Evolutionary conservation across 1,140 invertebrate genomes (phyloP).

Genomic region (Papilio dardanus): DNA sequence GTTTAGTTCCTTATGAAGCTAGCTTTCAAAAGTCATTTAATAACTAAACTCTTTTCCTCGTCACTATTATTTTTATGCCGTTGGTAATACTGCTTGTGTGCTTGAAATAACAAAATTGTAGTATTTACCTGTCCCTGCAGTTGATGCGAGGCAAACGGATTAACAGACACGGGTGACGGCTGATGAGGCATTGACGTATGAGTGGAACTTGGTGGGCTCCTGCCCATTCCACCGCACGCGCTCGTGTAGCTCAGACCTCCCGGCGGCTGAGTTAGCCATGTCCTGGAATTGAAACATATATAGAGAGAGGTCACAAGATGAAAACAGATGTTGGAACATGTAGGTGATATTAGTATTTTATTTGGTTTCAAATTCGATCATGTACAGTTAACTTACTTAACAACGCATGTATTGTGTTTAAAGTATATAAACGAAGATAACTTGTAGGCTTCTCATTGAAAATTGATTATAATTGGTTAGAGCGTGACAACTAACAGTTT

Average conservation of each 20-base stretch:
- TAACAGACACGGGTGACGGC: constrained; percentile 60
- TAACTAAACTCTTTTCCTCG: no score
- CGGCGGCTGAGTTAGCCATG: constrained; percentile 65
- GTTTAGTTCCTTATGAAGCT: no score
- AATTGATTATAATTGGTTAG: neutral
- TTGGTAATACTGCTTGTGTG: neutral
- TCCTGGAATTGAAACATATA: constrained; percentile 52
- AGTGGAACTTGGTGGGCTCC: constrained; percentile 66
- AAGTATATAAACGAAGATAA: neutral
- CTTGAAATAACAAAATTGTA: neutral
- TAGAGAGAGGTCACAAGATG: neutral
- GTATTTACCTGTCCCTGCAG: constrained; percentile 74
- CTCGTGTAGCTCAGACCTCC: constrained; percentile 60
- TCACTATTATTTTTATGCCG: no score
- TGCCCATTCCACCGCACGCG: constrained; percentile 58
- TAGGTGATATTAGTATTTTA: no score
- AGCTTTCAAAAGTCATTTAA: no score
- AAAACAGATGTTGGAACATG: no score
- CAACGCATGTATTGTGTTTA: neutral
- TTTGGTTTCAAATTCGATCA: no score
- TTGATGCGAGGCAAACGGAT: constrained; percentile 68
- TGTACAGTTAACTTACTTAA: neutral
- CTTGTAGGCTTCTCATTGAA: neutral
- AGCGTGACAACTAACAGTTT: neutral
- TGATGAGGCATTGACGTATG: constrained; percentile 67